Percentiles rank a stretch among this genome's conserved stretches.
Conservation (phyloP, 2,113 vertebrate genomes). For the human region GRCh38 chr5:18710501-18711000, state of each 20-base stretch:
- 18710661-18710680: neutral
- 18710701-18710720: neutral
- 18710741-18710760: too few species aligned
- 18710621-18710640: neutral
- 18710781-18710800: neutral
- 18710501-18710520: too few species aligned
- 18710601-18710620: neutral
- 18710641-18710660: neutral
- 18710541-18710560: too few species aligned
- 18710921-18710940: neutral
- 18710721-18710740: neutral
- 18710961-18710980: too few species aligned
- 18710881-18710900: neutral
- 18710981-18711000: too few species aligned
- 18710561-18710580: neutral
- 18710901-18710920: neutral
- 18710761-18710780: too few species aligned
- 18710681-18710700: neutral
- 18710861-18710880: too few species aligned
- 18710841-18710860: neutral
- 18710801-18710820: rapidly evolving
- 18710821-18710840: neutral
- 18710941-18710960: neutral
- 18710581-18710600: neutral
- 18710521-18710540: neutral